Base-by-base conservation (phyloP, 2,888 invertebrate species). In the Clusia tigrina region DNA sequence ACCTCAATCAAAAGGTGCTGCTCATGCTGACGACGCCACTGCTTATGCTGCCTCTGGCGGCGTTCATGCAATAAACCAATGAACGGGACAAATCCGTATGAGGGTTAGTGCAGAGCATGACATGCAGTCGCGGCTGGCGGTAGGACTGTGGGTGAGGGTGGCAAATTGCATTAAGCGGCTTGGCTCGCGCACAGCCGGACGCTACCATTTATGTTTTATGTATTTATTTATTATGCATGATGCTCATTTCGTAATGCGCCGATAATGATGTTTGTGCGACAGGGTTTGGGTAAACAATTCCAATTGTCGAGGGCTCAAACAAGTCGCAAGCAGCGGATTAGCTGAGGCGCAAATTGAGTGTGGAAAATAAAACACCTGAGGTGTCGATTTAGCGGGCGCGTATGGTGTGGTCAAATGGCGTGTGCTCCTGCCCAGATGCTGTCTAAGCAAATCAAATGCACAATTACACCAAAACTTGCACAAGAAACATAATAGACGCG, bases 161-260 rank as follows among this genome's bases (percentile, higher is more conserved):
- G 71, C 76, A 74, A 79, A 79, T 78, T 80, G 78, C 79, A 78
- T 67, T 80, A 79, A 79, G 76, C 79, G 78, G 79, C 76, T 70
- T 65, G 67, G 65, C 72, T 69, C 67, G 68, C n/a, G n/a, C n/a
- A 63, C 53, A 54, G 15, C 20, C 26, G 51, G 23, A 22, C 71
- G 69, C 76, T 77, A 76, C 64, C 76, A 74, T 78, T 76, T 78
- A 76, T 76, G 77, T 76, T 77, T 78, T 78, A 76, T 76, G 72
- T 67, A 71, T 69, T 72, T 71, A 73, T 78, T 76, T 76, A 78
- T 77, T 77, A 74, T 74, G 77, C 73, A 68, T 56, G 63, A 22
- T 76, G 76, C 74, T 77, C 77, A 76, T 76, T 78, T 77, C 72
- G 67, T 79, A 78, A 78, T 80, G 77, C 72, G 67, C 71, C 73